These are phyloP conservation scores for Myrmecobius fasciatus DNA, from an alignment of 2,113 vertebrate species.

Conservation along the genomic window DNA sequence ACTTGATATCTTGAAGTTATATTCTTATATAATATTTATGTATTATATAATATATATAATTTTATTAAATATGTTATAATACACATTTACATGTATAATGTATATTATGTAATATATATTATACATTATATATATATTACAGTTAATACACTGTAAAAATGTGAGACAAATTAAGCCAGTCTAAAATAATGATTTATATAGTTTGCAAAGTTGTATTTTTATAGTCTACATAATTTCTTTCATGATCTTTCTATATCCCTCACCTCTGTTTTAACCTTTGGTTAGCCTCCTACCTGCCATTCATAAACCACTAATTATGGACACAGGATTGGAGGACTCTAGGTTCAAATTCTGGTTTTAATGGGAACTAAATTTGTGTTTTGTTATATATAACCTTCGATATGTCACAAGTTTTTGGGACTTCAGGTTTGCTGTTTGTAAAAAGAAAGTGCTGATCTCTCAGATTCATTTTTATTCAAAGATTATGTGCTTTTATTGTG, in stretches of 20 bases:
- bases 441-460: neutral
- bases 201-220: neutral
- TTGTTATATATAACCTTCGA: neutral
- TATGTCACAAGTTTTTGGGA: neutral
- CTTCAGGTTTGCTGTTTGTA: neutral
- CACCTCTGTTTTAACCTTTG: rapidly evolving
- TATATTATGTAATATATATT: no score
- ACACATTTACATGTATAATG: no score
- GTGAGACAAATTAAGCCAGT: neutral
- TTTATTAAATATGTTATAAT: no score
- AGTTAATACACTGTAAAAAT: neutral
- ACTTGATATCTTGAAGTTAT: neutral
- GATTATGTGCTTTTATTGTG: conserved; percentile 18
- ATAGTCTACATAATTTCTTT: neutral
- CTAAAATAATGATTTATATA: neutral
- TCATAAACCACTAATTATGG: neutral
- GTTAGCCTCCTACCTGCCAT: neutral
- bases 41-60: no score
- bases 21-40: no score
- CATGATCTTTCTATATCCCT: neutral
- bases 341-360: neutral
- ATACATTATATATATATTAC: no score
- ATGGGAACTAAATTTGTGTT: neutral
- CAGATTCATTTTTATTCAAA: neutral
- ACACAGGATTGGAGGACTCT: neutral